Base-by-base conservation (phyloP, 2,888 invertebrate species). In the Amorpha juglandis region DNA sequence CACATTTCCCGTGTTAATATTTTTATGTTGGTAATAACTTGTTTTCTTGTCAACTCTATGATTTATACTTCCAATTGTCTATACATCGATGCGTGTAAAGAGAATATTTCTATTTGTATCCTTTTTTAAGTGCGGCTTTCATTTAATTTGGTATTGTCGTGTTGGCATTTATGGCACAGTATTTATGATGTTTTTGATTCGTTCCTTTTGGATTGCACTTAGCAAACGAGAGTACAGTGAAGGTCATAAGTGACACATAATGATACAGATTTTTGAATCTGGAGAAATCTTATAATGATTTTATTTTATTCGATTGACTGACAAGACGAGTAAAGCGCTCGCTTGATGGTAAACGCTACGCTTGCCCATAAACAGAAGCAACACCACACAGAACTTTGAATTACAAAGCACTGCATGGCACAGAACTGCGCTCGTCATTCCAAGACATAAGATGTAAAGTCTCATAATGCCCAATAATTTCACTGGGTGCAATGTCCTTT, bases 41-140 rank as follows among this genome's bases (percentile, higher is more conserved):
- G 86, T 89, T 90, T 90, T 91, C 91, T 91, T 90, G 91, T 92
- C 90, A 90, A 84, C 82, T 87, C 84, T 88, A 87, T 91, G 92
- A 93, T 93, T 92, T 92, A 93, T 92, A 79, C 74, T 78, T 79
- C 76, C 89, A 85, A 91, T 92, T 92, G 92, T 92, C 89, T 91
- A 91, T 90, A 89, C 83, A 77, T 82, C 83, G 86, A 88, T 88
- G 90, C 89, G 86, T 89, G 89, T 89, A 90, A 90, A 90, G 88
- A 89, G 88, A 90, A 88, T 88, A 85, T 88, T 89, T 88, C 86
- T 89, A 88, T 91, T 89, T 45, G 53, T 64, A 55, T 64, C 45
- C 77, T 83, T 84, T 80, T 84, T 74, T 88, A 83, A 86, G 88
- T 87, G 83, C 84, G 83, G 86, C 86, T 58, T 84, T 87, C 81